Percentiles rank a stretch among this genome's conserved stretches.
Conservation (phyloP, 2,113 vertebrate species). For the Willisornis vidua region DNA sequence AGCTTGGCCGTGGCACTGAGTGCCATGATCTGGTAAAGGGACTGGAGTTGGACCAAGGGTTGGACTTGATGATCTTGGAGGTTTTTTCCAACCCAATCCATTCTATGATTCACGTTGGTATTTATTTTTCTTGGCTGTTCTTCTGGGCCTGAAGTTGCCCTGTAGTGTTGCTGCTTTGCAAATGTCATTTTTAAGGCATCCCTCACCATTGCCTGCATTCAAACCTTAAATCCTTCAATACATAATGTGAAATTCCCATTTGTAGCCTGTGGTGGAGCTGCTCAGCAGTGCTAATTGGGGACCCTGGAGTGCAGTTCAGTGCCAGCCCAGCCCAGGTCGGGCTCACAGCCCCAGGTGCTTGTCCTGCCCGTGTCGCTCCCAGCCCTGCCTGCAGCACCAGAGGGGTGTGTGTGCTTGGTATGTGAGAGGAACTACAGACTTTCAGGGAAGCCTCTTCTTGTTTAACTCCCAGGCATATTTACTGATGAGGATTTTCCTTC, state of each 20-base stretch:
- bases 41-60: too few species aligned
- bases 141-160: not conserved
- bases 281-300: slow-evolving; percentile 17
- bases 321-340: not conserved
- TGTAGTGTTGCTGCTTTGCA: not conserved
- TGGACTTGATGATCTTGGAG: too few species aligned
- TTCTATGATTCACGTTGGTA: not conserved
- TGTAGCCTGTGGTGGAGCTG: not conserved
- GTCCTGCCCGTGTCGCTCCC: slow-evolving; percentile 41
- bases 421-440: slow-evolving; percentile 57
- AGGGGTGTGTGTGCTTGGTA: slow-evolving; percentile 32
- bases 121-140: not conserved
- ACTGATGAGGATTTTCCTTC: not conserved
- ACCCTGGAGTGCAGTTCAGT: slow-evolving; percentile 11
- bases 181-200: not conserved
- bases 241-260: not conserved
- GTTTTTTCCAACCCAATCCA: too few species aligned
- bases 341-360: slow-evolving; percentile 57
- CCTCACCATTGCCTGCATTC: not conserved
- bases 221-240: not conserved
- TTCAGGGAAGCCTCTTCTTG: slow-evolving; percentile 21
- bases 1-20: too few species aligned
- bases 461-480: slow-evolving; percentile 40
- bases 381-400: slow-evolving; percentile 41
- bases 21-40: too few species aligned